Evolutionary conservation across 2,797 vertebrate genomes (phyloP), one percentile per base, ranked within the genome.

Genomic region (Enteromius unitaeniatus): DNA sequence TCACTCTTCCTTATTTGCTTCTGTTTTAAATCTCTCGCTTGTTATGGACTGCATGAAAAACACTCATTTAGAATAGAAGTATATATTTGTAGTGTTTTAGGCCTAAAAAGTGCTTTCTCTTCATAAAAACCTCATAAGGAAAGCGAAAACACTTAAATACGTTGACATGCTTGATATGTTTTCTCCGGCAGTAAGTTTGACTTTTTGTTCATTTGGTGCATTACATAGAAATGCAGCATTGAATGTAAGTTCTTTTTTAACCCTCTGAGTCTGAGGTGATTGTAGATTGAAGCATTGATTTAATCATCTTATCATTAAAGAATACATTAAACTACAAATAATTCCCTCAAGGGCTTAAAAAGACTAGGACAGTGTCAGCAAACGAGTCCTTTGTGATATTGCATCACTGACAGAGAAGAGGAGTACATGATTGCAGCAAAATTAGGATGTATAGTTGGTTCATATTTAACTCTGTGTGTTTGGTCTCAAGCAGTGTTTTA

Each of bases 11-110:
- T 75, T 65, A 40, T 75, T 74, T 64, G 58, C 69, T 37, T 10
- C 23, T 1, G 26, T 67, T 75, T 53, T 75, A 28, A 65, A 51
- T 17, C 45, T 40, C 42, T 21, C 14, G 0, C 8, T 68, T 83
- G 23, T 60, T 23, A 60, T 78, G 49, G 3, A 49, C 64, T 47
- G 64, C 77, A 83, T 78, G 42, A 81, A 60, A 60, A 83, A 60
- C 21, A 21, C 49, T 31, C 42, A 31, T 69, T 31, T 47, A 26
- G 34, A 67, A 53, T 67, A 49, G 17, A n/a, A 17, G 6, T 37
- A 37, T 31, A 60, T 72, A 81, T 45, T 28, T 31, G 40, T 17
- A 70, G 19, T n/a, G 60, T 67, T 79, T 37, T 53, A 34, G 47
- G 45, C 47, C 11, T 23, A 23, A 23, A 34, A 79, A 68, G 34